Percentiles rank a stretch among this genome's conserved stretches.
phyloP scores from a whole-genome alignment of 2,113 vertebrate species.

The Corythaeola cristata region DNA sequence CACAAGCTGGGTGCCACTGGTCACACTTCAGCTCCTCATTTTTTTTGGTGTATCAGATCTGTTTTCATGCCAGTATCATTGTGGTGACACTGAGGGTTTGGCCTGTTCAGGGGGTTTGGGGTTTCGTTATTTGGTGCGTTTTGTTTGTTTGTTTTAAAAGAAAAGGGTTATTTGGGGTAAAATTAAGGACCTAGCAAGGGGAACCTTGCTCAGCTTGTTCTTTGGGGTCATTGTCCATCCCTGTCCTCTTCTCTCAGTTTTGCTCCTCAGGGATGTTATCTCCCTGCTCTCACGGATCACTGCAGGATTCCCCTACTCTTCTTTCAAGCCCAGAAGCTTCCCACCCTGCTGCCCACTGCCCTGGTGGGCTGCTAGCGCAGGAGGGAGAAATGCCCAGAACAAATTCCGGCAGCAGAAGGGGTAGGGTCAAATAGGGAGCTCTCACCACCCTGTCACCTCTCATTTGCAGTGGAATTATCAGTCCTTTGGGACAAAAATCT shows the following conservation, averaged over 20 bases:
- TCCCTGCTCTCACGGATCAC: not conserved
- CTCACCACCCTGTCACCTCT: not conserved
- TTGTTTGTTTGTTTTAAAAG: not conserved
- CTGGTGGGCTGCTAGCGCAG: not conserved
- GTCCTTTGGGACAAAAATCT: not conserved
- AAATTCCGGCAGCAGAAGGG: not conserved
- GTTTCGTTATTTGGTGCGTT: not conserved
- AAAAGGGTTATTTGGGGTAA: not conserved
- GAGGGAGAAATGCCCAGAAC: not conserved
- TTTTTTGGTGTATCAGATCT: not conserved
- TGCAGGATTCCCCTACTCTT: not conserved
- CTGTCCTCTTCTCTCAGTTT: not conserved
- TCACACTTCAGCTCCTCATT: not conserved
- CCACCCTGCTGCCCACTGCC: not conserved
- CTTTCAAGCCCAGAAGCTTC: not conserved
- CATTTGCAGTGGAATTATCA: not conserved
- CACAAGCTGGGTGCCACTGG: no score
- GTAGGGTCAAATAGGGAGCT: not conserved
- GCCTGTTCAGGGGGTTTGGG: not conserved
- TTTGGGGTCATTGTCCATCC: not conserved
- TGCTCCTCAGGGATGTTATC: not conserved
- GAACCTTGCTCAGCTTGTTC: not conserved
- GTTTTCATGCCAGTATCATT: not conserved
- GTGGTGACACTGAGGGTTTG: not conserved
- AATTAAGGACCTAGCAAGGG: not conserved